phyloP scores from a whole-genome alignment of 2,888 invertebrate species.

The Zygogramma bicolorata region DNA sequence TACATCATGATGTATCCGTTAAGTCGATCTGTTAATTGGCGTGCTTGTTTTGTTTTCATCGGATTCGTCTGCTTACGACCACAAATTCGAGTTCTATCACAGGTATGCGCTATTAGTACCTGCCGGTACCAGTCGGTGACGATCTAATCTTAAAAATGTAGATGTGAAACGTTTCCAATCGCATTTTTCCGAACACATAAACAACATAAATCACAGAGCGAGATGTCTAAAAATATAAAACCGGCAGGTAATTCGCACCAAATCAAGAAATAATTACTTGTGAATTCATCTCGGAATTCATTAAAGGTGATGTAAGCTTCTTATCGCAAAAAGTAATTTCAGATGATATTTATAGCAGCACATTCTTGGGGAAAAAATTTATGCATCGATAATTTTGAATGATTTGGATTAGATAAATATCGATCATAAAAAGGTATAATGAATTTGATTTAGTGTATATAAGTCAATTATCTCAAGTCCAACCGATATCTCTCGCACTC shows the following conservation, averaged over 20 bases:
- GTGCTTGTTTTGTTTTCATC: neutral
- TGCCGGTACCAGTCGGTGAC: neutral
- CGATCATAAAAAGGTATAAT: too few species aligned
- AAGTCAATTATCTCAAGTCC: too few species aligned
- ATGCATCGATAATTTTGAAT: too few species aligned
- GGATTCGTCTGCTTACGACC: neutral
- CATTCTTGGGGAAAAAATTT: too few species aligned
- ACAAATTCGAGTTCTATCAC: neutral
- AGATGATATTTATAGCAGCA: too few species aligned
- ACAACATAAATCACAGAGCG: neutral
- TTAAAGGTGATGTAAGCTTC: too few species aligned
- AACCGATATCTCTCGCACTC: too few species aligned
- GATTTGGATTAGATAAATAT: too few species aligned
- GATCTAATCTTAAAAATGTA: neutral
- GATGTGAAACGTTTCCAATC: neutral
- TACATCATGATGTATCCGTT: too few species aligned
- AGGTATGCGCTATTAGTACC: neutral
- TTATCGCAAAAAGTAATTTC: too few species aligned
- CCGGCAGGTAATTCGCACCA: neutral
- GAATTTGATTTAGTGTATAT: too few species aligned
- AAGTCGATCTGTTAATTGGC: neutral
- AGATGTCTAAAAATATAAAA: neutral
- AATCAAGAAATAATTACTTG: neutral
- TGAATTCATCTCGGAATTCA: too few species aligned
- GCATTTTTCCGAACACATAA: neutral